phyloP scores from a whole-genome alignment of 2,113 vertebrate species.

The Climacteris rufus region DNA sequence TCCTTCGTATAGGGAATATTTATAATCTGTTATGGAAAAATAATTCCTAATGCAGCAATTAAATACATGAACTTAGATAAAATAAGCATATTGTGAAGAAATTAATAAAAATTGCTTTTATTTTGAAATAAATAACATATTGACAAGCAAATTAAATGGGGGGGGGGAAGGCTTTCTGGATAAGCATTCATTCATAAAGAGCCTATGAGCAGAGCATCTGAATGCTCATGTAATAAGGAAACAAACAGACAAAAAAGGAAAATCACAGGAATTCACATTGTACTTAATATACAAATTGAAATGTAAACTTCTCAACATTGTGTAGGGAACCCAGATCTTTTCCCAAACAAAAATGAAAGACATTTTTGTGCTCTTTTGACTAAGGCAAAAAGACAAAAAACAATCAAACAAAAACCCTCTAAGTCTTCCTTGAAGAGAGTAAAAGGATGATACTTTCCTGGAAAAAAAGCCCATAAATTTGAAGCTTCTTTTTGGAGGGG shows the following conservation, averaged over 20 bases:
- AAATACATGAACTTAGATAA: neutral
- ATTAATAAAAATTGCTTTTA: fast-evolving
- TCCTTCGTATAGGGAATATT: neutral
- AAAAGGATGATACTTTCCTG: neutral
- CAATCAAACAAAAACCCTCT: fast-evolving
- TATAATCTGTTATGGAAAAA: neutral
- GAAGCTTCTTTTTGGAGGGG: neutral
- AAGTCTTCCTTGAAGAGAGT: neutral
- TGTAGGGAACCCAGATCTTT: neutral
- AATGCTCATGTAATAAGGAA: neutral
- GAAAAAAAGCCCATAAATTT: neutral
- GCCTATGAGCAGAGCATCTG: neutral
- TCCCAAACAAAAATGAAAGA: neutral
- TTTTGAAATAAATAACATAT: neutral
- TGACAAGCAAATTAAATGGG: neutral
- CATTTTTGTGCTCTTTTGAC: neutral
- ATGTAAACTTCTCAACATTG: neutral
- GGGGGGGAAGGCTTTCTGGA: fast-evolving
- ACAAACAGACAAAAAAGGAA: neutral
- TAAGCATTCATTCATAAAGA: neutral
- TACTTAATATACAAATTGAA: neutral
- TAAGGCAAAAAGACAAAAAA: neutral
- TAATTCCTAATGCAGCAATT: neutral
- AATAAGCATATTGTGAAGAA: neutral
- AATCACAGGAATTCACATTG: neutral